Evolutionary conservation across 2,113 vertebrate species (phyloP), one percentile per base, ranked within the genome.

Genomic region (Lepus timidus): DNA sequence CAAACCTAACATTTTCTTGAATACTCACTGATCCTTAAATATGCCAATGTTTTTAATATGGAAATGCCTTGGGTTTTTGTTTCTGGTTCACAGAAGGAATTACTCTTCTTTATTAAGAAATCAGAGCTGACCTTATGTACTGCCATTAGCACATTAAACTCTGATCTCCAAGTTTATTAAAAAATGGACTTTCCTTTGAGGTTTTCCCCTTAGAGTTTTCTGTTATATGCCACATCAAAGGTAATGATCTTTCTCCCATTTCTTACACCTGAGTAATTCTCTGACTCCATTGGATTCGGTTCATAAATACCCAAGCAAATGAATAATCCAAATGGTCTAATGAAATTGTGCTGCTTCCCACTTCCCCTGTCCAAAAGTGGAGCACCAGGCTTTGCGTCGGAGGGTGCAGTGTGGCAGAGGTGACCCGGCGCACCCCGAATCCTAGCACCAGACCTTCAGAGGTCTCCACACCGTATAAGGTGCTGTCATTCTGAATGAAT

Each of bases 161-260:
- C 23, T 83, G 49, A 64, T 91, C 79, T 90, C 31, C 27, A 58
- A 51, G 49, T 49, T 70, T 95, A 70, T 61, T 11, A 14, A 90
- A 90, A 94, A 94, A 75, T 67, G 49, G 74, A 82, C 65, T 97
- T 92, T 27, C 33, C 55, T 88, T 79, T 92, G 82, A 92, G 80
- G 49, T 62, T 44, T 22, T 52, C 8, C 31, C 5, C 23, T 75
- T 58, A 44, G 27, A n/a, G 17, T 87, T 94, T 88, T 36, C 71
- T 84, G 39, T 84, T 93, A 73, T 36, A 61, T 67, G 76, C 90
- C 80, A 93, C 33, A 33, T 95, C 83, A 88, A 85, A 95, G 67
- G 76, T 82, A 93, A 92, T 88, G 71, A 61, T 86, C 88, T 88
- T 96, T 93, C 29, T 91, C 78, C 8, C 71, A 89, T 95, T 93